These are phyloP conservation scores for Siniperca chuatsi DNA, from an alignment of 2,113 vertebrate genomes.

Conservation along the genomic window DNA sequence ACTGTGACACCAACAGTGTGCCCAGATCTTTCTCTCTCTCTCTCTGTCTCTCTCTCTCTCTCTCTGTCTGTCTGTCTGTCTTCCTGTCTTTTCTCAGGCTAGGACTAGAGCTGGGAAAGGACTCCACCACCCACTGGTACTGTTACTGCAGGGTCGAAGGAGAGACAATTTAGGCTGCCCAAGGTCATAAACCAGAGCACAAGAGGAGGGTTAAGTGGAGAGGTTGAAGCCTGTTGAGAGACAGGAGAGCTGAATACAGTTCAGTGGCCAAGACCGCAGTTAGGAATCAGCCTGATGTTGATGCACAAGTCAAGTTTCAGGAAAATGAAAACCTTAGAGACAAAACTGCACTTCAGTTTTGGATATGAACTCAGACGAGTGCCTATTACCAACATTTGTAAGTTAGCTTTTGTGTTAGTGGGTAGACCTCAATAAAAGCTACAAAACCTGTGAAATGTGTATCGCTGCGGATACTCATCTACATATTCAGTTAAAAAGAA, in stretches of 20 bases:
- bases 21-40: slow-evolving; percentile 46
- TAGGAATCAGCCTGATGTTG: slow-evolving; percentile 27
- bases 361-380: not conserved
- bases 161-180: slow-evolving; percentile 41
- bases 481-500: not conserved
- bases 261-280: slow-evolving; percentile 17
- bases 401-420: not conserved
- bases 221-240: slow-evolving; percentile 35
- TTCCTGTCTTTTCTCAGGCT: slow-evolving; percentile 44
- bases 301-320: slow-evolving; percentile 4
- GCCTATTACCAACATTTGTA: not conserved
- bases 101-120: slow-evolving; percentile 46
- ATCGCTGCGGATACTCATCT: not conserved
- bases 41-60: slow-evolving; percentile 8
- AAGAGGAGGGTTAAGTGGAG: slow-evolving; percentile 62
- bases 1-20: slow-evolving; percentile 65
- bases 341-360: slow-evolving; percentile 5
- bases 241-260: slow-evolving; percentile 34
- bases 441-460: not conserved
- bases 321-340: slow-evolving; percentile 9
- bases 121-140: slow-evolving; percentile 39
- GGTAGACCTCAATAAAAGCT: not conserved
- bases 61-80: not conserved
- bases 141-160: slow-evolving; percentile 44
- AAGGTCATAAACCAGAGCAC: slow-evolving; percentile 35